Evolutionary conservation across 2,113 vertebrate species (phyloP).

Genomic region (Coturnix japonica): DNA sequence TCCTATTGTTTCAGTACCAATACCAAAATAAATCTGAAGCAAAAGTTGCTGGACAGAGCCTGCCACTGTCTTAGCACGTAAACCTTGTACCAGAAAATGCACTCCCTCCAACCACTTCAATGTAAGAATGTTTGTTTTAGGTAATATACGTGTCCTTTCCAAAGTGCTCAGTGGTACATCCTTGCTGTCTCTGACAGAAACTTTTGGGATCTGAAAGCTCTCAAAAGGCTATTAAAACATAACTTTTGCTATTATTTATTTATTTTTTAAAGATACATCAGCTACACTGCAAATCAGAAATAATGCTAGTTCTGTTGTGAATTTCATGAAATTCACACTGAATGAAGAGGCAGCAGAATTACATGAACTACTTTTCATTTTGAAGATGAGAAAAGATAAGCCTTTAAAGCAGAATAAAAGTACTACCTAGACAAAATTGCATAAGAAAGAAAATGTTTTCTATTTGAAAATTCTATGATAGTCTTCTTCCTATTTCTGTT

Average conservation of each 20-base stretch:
- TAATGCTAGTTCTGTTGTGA: not conserved
- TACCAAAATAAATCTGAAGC: not conserved
- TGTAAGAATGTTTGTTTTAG: not conserved
- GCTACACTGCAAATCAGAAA: not conserved
- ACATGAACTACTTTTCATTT: not conserved
- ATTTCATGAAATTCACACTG: not conserved
- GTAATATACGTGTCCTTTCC: not conserved
- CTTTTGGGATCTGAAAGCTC: not conserved
- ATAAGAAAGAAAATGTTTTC: not conserved
- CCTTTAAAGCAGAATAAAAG: not conserved
- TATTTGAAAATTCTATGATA: not conserved
- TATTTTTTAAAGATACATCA: accelerated
- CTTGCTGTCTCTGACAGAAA: not conserved
- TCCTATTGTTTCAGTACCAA: not conserved
- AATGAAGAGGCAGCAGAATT: not conserved
- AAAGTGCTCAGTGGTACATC: not conserved
- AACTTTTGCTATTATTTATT: not conserved
- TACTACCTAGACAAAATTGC: not conserved
- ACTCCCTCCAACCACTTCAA: not conserved
- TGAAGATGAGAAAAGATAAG: not conserved
- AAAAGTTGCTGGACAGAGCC: not conserved
- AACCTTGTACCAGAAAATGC: not conserved
- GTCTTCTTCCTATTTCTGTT: not conserved
- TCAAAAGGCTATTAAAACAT: not conserved
- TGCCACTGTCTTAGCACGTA: not conserved